Evolutionary conservation across 2,888 invertebrate species (phyloP), one percentile per base, ranked within the genome.

Genomic region (Embidobia sp.): DNA sequence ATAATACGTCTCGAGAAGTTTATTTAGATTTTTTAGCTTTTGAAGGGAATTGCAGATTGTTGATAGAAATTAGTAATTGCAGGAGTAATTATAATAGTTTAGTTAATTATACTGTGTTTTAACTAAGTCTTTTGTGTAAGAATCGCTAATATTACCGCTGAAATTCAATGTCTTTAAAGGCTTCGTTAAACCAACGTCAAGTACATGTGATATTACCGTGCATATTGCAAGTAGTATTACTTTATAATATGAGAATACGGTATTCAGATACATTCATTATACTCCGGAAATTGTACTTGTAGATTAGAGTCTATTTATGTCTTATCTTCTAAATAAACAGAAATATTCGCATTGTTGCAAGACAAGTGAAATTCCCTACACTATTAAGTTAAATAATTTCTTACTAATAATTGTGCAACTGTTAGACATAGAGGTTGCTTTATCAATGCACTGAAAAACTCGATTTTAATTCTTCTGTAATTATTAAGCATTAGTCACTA

Each of bases 231-330:
- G 48, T 22, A 37, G 37, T 35, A 61, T 44, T 48, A 27, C 37
- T 27, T 44, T 16, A 59, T 29, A 46, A 59, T 59, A 33, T 33
- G 33, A 19, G 49, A 49, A 63, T 51, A 63, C 22, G 18, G 29
- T 49, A 40, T 49, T 51, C 40, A 51, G 37, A 49, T 49, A 63
- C 49, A 63, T 63, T 29, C 40, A 63, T 63, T 63, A 63, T 63
- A 5, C 31, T n/a, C 8, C 40, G 31, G 18, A 31, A 40, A 63
- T 63, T 49, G 22, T 51, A 48, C 27, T 15, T 37, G 31, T 22
- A 27, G 55, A 27, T 55, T 42, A 22, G 10, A n/a, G 15, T 5
- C 31, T 29, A 37, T 57, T 57, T 40, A 18, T 27, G 16, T 6
- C 26, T 53, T 55, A 55, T 55, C 40, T 22, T 16, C 37, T 40